Base-by-base conservation (phyloP, 2,888 invertebrate genomes). In the Aleiodes testaceus region DNA sequence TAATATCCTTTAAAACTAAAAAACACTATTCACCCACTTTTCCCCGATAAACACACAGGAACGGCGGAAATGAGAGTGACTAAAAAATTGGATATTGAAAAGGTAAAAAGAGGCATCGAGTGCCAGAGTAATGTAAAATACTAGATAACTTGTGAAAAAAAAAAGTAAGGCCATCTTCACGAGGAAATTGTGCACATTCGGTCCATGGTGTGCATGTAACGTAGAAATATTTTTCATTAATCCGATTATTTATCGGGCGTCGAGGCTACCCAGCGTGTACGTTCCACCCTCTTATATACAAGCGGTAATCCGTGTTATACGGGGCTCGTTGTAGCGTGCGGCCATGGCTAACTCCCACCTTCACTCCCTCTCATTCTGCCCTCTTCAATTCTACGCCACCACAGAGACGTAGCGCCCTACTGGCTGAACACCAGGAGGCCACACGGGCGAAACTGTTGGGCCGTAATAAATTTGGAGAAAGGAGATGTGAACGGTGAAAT, bases 401-500 rank as follows among this genome's bases (percentile, higher is more conserved):
- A n/a, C 53, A 36, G 18, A 36, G 18, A 30, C 26, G 12, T 22
- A 36, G 45, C 45, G 44, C 18, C 63, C 36, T 36, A 36, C 36
- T 11, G 6, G 36, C 11, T 53, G 53, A 53, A 20, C 53, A 53
- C 53, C 53, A 53, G 22, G 20, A 49, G 63, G 52, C 63, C 16
- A 42, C 36, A 36, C 3, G 61, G 52, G 42, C 26, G 16, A 49
- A 66, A 70, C 59, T 70, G 70, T 59, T 49, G 47, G 49, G 68
- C 72, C 70, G 80, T 78, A 80, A 83, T 83, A 84, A 82, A 83
- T 84, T 82, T 81, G 72, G 73, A 78, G 80, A 81, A 82, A 83
- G 81, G 79, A 83, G 82, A 83, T 81, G 82, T 81, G 80, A 82
- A 80, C 78, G 81, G 78, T 81, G 80, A 82, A 82, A 83, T 82